These are phyloP conservation scores for Andrena marginata DNA, from an alignment of 2,888 invertebrate species.

Conservation along the genomic window DNA sequence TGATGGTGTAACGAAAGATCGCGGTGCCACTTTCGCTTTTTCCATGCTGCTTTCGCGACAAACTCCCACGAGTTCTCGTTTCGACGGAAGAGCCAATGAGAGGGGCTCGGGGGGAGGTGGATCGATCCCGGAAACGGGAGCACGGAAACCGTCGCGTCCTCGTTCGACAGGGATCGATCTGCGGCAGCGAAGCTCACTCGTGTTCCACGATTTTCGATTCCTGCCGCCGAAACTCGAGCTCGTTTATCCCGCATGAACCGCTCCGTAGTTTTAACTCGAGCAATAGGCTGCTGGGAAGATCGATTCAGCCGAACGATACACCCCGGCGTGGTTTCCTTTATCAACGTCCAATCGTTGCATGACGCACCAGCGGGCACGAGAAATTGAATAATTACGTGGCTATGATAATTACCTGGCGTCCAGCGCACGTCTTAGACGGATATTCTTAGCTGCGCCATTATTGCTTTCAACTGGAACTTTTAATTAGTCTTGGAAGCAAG, in stretches of 20 bases:
- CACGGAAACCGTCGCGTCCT: background rate
- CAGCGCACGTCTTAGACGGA: slow-evolving; percentile 40
- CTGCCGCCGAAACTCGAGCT: background rate
- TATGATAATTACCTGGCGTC: slow-evolving; percentile 48
- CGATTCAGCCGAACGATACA: background rate
- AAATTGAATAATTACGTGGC: slow-evolving; percentile 54
- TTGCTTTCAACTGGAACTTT: background rate
- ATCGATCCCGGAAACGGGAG: background rate
- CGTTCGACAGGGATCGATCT: slow-evolving; percentile 14
- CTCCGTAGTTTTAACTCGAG: background rate
- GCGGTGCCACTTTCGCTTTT: background rate
- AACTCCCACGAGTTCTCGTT: background rate
- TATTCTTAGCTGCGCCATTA: slow-evolving; percentile 22
- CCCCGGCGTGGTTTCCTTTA: slow-evolving; percentile 12
- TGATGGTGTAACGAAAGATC: no score
- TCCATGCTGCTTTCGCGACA: background rate
- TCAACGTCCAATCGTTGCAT: slow-evolving; percentile 42
- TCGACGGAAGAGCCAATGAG: background rate
- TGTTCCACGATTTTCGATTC: slow-evolving; percentile 21
- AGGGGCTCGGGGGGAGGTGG: no score
- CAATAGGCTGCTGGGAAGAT: slow-evolving; percentile 10
- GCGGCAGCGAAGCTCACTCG: background rate
- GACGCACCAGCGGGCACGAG: slow-evolving; percentile 43
- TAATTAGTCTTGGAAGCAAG: slow-evolving; percentile 2
- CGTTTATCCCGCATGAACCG: background rate